These are phyloP conservation scores for Drosophila melanica DNA, from an alignment of 1,140 invertebrate genomes.

Conservation along the genomic window DNA sequence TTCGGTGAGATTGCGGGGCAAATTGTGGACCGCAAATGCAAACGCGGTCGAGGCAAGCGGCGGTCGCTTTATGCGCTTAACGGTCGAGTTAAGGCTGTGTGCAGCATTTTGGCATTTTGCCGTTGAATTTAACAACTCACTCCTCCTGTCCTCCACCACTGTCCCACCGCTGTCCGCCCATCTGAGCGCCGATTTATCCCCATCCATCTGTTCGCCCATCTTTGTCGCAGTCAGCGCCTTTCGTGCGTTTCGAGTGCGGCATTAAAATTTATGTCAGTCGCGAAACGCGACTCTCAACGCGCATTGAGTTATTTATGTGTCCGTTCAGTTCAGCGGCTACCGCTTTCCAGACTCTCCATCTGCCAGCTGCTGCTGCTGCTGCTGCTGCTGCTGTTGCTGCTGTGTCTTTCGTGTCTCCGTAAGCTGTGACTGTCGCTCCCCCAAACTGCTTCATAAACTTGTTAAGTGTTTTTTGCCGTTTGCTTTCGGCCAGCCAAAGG, in stretches of 20 bases:
- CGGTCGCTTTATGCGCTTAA: constrained; percentile 53
- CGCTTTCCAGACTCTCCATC: constrained; percentile 1
- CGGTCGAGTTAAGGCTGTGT: constrained; percentile 49
- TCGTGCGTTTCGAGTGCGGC: constrained; percentile 39
- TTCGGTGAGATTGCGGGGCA: constrained; percentile 28
- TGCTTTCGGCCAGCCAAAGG: constrained; percentile 24
- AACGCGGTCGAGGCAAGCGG: constrained; percentile 25
- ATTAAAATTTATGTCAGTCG: constrained; percentile 58
- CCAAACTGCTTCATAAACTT: constrained; percentile 45
- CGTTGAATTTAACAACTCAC: constrained; percentile 44
- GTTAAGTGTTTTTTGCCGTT: constrained; percentile 51
- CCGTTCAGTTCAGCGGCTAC: constrained; percentile 8
- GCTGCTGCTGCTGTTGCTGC: too few species aligned
- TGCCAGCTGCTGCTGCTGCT: not conserved
- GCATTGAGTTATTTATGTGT: constrained; percentile 60
- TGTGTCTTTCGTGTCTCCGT: too few species aligned
- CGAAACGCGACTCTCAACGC: constrained; percentile 48
- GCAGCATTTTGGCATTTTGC: constrained; percentile 42
- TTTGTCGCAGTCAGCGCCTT: constrained; percentile 51
- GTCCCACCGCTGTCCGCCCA: not conserved
- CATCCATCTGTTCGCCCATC: constrained; percentile 16
- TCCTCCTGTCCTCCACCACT: not conserved
- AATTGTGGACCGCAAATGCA: constrained; percentile 51
- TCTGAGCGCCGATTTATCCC: not conserved
- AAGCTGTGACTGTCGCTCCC: not conserved